Evolutionary conservation across 2,797 vertebrate genomes (phyloP).

Genomic region (Aulostomus chinensis): DNA sequence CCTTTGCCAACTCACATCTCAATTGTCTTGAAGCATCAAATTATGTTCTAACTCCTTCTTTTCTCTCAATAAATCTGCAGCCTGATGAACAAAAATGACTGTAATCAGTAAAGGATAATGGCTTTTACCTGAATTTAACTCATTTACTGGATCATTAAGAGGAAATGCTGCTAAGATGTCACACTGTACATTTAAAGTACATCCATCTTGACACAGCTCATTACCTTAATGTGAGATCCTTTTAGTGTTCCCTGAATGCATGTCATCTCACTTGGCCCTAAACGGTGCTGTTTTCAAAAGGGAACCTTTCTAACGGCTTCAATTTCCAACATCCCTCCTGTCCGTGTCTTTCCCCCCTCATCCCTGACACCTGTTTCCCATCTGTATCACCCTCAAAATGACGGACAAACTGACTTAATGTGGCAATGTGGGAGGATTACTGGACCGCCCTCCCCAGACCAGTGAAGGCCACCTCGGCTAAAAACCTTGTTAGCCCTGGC

Average conservation of each 20-base stretch:
- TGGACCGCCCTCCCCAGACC: conserved; percentile 35
- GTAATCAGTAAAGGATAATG: conserved; percentile 17
- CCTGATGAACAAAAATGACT: neutral
- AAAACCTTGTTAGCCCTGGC: conserved; percentile 53
- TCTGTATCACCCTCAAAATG: conserved; percentile 2
- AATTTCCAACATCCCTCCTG: neutral
- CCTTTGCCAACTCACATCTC: no score
- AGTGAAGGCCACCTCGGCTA: conserved; percentile 33
- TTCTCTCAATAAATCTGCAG: conserved; percentile 1
- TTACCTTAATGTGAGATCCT: conserved; percentile 18
- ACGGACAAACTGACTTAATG: conserved; percentile 28
- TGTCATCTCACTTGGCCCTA: no score
- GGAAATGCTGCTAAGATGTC: conserved; percentile 1
- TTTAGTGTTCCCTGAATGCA: no score
- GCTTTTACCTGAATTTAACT: conserved; percentile 29
- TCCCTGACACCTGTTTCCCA: conserved; percentile 29
- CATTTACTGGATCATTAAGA: conserved; percentile 30
- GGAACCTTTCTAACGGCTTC: neutral
- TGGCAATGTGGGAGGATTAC: conserved; percentile 26
- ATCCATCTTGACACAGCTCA: conserved; percentile 28
- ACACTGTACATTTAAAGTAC: conserved; percentile 8
- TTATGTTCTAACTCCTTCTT: neutral
- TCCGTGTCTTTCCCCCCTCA: conserved; percentile 10
- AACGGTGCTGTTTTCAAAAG: neutral
- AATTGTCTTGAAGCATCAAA: neutral